phyloP scores from a whole-genome alignment of 2,888 invertebrate species.

The Sericinus montela region DNA sequence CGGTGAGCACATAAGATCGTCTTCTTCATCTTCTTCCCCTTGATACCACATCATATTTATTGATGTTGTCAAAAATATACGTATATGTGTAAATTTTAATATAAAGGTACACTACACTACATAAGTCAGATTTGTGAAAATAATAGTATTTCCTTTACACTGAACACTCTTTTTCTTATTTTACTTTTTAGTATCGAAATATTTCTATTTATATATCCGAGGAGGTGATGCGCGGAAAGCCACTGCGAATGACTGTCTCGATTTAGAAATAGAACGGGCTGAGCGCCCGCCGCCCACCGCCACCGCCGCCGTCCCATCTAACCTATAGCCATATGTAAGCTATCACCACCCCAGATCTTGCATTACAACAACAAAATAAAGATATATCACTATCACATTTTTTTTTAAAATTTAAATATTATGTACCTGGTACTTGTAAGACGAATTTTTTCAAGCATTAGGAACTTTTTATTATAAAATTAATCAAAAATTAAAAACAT shows the following conservation, averaged over 20 bases:
- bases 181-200: constrained; percentile 7
- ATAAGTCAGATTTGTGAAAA: no score
- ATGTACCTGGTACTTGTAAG: no score
- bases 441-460: no score
- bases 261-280: constrained; percentile 78
- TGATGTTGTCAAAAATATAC: not conserved
- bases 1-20: constrained; percentile 92
- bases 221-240: constrained; percentile 72
- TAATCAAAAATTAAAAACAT: no score
- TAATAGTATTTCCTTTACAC: not conserved
- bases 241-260: constrained; percentile 73
- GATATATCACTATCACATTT: no score
- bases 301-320: constrained; percentile 23
- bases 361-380: not conserved
- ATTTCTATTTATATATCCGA: constrained; percentile 47
- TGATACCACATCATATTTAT: constrained; percentile 84
- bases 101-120: no score
- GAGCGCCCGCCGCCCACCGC: constrained; percentile 38
- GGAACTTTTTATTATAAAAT: no score
- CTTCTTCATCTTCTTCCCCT: constrained; percentile 89
- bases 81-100: not conserved
- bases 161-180: constrained; percentile 10
- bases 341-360: not conserved
- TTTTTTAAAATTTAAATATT: no score
- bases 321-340: constrained; percentile 20